Conservation (phyloP, 2,797 vertebrate genomes). For the Muraenolepis orangiensis region DNA sequence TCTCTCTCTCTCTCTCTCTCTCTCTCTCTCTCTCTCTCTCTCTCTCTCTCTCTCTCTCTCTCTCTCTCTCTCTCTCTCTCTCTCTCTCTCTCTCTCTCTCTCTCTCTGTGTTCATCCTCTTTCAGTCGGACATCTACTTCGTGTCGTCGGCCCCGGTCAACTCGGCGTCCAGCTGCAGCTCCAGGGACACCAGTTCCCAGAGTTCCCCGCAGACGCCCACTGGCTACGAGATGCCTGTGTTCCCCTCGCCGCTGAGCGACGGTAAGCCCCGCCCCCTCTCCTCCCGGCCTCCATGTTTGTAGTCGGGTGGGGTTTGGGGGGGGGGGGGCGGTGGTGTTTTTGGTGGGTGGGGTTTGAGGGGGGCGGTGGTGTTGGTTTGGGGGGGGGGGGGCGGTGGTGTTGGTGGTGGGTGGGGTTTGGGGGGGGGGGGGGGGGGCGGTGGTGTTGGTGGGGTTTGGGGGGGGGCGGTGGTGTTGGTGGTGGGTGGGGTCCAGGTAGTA, state of each 20-base stretch:
- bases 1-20: neutral
- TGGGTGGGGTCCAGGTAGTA: conserved; percentile 12
- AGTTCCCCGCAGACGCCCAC: conserved; percentile 90
- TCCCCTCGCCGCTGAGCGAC: conserved; percentile 84
- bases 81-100: conserved; percentile 16
- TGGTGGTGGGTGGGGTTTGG: too few species aligned
- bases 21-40: neutral
- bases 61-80: neutral
- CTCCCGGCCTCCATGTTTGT: neutral
- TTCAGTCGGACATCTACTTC: conserved; percentile 95
- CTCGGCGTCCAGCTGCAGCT: conserved; percentile 85
- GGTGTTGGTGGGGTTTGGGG: neutral
- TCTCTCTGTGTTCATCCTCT: conserved; percentile 27
- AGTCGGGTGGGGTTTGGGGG: too few species aligned
- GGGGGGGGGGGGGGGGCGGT: too few species aligned
- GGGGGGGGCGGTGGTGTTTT: too few species aligned
- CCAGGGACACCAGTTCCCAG: conserved; percentile 85
- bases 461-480: neutral
- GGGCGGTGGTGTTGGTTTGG: neutral
- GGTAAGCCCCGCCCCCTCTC: conserved; percentile 72
- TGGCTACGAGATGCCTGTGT: conserved; percentile 82
- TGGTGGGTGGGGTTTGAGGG: too few species aligned
- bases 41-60: neutral
- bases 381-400: conserved; percentile 24
- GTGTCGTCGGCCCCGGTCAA: conserved; percentile 83